Conservation (phyloP, 2,797 vertebrate genomes). For the Cynopterus sphinx region DNA sequence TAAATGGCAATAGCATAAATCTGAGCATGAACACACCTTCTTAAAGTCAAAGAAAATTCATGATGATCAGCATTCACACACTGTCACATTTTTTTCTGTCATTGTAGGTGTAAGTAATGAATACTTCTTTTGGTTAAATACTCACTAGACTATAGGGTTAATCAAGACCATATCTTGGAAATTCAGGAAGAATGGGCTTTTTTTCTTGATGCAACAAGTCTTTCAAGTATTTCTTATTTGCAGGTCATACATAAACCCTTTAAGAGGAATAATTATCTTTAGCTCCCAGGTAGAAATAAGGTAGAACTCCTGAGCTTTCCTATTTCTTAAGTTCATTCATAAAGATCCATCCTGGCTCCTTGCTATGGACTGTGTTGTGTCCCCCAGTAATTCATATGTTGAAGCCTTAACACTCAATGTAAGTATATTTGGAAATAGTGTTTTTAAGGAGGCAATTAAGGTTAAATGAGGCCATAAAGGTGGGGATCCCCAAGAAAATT, state of each 20-base stretch:
- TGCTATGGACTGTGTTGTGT: background rate
- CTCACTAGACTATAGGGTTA: constrained; percentile 34
- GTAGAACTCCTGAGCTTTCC: background rate
- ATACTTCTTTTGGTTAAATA: constrained; percentile 73
- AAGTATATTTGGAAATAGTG: background rate
- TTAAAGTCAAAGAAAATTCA: constrained; percentile 70
- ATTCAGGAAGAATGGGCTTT: background rate
- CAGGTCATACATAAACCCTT: background rate
- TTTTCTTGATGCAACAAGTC: background rate
- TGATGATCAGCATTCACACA: constrained; percentile 69
- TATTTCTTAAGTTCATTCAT: background rate
- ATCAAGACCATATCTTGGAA: background rate
- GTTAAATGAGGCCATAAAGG: background rate
- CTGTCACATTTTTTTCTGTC: constrained; percentile 74
- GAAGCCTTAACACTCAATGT: background rate
- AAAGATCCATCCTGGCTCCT: background rate
- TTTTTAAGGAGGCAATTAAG: background rate
- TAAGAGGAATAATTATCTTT: background rate
- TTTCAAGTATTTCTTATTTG: background rate
- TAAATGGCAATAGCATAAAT: background rate
- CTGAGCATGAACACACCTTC: constrained; percentile 48
- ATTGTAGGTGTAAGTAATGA: constrained; percentile 66
- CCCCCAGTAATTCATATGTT: background rate
- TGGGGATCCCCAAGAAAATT: background rate
- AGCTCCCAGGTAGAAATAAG: background rate